These are phyloP conservation scores for Rhabdomys dilectus DNA, from an alignment of 2,113 vertebrate genomes.

Conservation along the genomic window DNA sequence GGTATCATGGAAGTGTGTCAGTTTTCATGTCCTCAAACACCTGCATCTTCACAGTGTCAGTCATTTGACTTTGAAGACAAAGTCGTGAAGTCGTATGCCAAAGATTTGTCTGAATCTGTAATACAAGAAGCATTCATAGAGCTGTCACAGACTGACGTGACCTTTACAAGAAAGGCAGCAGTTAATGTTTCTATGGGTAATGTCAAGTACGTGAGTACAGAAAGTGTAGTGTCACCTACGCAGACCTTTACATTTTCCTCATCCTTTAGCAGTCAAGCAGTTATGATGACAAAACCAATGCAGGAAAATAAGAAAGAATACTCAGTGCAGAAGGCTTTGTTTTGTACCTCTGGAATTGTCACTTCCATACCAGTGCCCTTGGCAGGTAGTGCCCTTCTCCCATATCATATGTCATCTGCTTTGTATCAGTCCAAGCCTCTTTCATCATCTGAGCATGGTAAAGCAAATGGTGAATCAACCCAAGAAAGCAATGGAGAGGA, in stretches of 20 bases:
- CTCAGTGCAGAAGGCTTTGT: slow-evolving; percentile 94
- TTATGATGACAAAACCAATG: slow-evolving; percentile 67
- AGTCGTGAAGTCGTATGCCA: slow-evolving; percentile 95
- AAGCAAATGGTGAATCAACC: slow-evolving; percentile 75
- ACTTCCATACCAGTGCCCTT: slow-evolving; percentile 95
- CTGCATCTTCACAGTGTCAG: slow-evolving; percentile 86
- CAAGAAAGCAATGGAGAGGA: slow-evolving; percentile 83
- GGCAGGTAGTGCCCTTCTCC: slow-evolving; percentile 92
- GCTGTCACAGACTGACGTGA: slow-evolving; percentile 94
- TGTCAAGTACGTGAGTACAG: slow-evolving; percentile 91
- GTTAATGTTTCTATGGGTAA: slow-evolving; percentile 96
- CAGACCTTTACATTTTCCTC: slow-evolving; percentile 87
- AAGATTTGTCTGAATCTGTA: slow-evolving; percentile 97
- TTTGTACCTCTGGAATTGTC: slow-evolving; percentile 95
- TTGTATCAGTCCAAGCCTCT: slow-evolving; percentile 78
- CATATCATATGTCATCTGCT: slow-evolving; percentile 86
- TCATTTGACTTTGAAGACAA: slow-evolving; percentile 92
- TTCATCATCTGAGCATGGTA: slow-evolving; percentile 76
- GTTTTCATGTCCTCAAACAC: slow-evolving; percentile 95
- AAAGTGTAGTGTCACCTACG: slow-evolving; percentile 86
- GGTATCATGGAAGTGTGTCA: slow-evolving; percentile 99
- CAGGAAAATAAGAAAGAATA: slow-evolving; percentile 88
- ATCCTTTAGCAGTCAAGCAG: slow-evolving; percentile 81
- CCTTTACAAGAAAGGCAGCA: slow-evolving; percentile 95
- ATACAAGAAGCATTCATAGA: slow-evolving; percentile 99